Base-by-base conservation (phyloP, 2,113 vertebrate genomes). In the Crocuta crocuta region DNA sequence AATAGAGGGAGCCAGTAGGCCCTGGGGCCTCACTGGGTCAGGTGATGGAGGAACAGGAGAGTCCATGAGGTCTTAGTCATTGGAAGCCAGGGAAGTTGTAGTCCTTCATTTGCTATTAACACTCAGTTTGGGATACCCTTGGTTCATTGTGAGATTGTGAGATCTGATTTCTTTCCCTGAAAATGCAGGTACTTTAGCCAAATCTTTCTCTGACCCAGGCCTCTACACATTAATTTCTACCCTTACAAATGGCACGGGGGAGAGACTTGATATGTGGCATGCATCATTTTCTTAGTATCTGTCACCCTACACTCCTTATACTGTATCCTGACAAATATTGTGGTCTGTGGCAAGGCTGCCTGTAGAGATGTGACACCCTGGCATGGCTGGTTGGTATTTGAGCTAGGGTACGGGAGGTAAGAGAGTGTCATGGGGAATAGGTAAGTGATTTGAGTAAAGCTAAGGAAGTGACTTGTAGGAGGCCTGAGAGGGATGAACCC, bases 401-500 rank as follows among this genome's bases (percentile, higher is more conserved):
- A 19, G 53, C 9, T 66, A 35, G 39, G 24, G 11, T 33, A 1
- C 2, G 23, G 39, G 76, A 65, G 43, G 9, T 65, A 48, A 48
- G 23, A 63, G 1, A 89, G n/a, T 31, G 48, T 21, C 9, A 13
- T 10, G 16, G 31, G 1, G 24, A 43, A 70, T 53, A 48, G 5
- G 6, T 21, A 35, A 74, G 33, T 48, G 43, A 79, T 39, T 31
- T 63, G 65, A 68, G 28, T 45, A 82, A 73, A 73, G 35, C 11
- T 35, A 43, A 24, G 50, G 23, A 24, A 63, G 28, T 12, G 58
- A 28, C 3, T 50, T 7, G 45, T 48, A 55, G 55, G 24, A 35
- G 43, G 39, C 45, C 33, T 8, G 16, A 0, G 1, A 1, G 2
- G n/a, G 63, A 78, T 23, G 6, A 11, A 45, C 1, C n/a, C 10